phyloP scores from a whole-genome alignment of 2,888 invertebrate species.

The Lacanobia wlatinum region DNA sequence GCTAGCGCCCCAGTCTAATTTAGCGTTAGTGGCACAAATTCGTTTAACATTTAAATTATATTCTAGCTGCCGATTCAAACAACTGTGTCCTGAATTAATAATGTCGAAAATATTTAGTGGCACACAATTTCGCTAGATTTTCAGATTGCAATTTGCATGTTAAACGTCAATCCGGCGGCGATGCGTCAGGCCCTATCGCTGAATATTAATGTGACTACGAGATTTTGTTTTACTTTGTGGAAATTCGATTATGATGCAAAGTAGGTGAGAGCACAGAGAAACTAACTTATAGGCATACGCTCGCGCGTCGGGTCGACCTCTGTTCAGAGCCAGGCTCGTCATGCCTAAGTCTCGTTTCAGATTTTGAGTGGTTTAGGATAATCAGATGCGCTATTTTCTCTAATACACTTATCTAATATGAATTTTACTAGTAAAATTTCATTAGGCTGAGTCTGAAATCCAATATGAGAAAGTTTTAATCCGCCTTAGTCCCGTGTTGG shows the following conservation, averaged over 20 bases:
- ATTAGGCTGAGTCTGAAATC: slow-evolving; percentile 70
- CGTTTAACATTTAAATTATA: slow-evolving; percentile 90
- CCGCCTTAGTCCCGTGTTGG: slow-evolving; percentile 62
- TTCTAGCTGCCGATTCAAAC: slow-evolving; percentile 87
- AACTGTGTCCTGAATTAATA: slow-evolving; percentile 88
- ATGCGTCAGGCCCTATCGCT: slow-evolving; percentile 89
- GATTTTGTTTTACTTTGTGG: slow-evolving; percentile 90
- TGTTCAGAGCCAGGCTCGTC: slow-evolving; percentile 3
- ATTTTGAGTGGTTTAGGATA: slow-evolving; percentile 19
- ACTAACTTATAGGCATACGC: slow-evolving; percentile 34
- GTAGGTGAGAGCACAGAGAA: slow-evolving; percentile 77
- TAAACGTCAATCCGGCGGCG: slow-evolving; percentile 88
- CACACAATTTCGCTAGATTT: slow-evolving; percentile 89
- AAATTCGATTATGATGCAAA: slow-evolving; percentile 90
- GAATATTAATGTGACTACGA: slow-evolving; percentile 89
- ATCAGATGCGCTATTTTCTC: slow-evolving; percentile 25
- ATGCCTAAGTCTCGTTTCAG: slow-evolving; percentile 27
- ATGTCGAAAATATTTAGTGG: slow-evolving; percentile 89
- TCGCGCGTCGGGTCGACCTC: background rate
- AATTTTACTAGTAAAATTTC: slow-evolving; percentile 59
- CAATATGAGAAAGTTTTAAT: slow-evolving; percentile 75
- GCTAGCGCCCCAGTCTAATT: slow-evolving; percentile 82
- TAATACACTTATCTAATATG: slow-evolving; percentile 38
- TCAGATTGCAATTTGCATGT: slow-evolving; percentile 90
- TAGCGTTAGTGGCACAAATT: slow-evolving; percentile 86